These are phyloP conservation scores for Lophius americanus DNA, from an alignment of 2,797 vertebrate species.

Conservation along the genomic window DNA sequence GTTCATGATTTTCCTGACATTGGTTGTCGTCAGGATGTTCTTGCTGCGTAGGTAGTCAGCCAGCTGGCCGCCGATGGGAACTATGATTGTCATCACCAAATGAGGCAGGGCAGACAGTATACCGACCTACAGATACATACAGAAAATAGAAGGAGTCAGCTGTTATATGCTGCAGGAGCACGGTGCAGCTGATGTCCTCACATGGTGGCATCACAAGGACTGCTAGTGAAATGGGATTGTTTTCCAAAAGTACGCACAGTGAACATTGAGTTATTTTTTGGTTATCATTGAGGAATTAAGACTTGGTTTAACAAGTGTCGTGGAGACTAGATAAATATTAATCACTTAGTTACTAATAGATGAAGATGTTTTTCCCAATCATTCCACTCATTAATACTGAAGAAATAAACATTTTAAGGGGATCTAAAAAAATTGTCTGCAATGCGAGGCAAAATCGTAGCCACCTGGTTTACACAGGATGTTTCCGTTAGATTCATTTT, in stretches of 20 bases:
- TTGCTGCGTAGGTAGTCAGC: conserved; percentile 92
- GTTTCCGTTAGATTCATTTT: not conserved
- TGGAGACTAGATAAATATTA: not conserved
- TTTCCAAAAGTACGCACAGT: not conserved
- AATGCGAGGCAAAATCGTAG: not conserved
- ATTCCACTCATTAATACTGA: not conserved
- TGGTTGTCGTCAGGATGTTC: conserved; percentile 95
- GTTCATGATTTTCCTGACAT: conserved; percentile 98
- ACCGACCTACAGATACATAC: conserved; percentile 85
- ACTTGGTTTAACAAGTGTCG: not conserved
- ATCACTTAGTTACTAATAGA: not conserved
- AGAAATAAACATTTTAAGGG: not conserved
- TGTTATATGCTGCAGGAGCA: not conserved
- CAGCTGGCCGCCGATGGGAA: conserved; percentile 95
- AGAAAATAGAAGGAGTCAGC: conserved; percentile 19
- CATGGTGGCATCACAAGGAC: too few relatives aligned
- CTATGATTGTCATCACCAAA: conserved; percentile 98
- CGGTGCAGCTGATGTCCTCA: too few relatives aligned
- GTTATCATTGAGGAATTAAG: not conserved
- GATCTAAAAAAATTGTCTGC: not conserved
- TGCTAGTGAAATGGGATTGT: not conserved
- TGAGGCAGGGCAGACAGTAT: conserved; percentile 96
- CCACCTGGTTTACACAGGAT: not conserved
- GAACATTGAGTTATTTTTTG: not conserved
- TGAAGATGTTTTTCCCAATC: not conserved